Conservation (phyloP, 2,888 invertebrate species). For the Thymelicus acteon region DNA sequence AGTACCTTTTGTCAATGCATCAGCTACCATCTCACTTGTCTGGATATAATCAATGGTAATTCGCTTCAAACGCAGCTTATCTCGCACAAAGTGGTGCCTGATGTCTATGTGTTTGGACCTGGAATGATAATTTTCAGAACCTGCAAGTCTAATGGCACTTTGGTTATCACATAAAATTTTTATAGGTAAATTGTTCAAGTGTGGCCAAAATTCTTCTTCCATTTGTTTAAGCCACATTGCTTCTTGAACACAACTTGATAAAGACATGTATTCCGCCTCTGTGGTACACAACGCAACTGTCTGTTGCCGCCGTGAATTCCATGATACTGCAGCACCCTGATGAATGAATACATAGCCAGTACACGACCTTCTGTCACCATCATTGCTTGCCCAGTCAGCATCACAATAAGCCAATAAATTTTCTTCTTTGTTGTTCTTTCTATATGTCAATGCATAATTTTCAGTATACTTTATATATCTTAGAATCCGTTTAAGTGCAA, state of each 20-base stretch:
- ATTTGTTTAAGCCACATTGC: constrained; percentile 38
- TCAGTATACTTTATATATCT: too few relatives aligned
- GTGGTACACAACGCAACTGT: background rate
- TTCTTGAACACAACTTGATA: constrained; percentile 44
- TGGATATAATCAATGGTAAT: too few relatives aligned
- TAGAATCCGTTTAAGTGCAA: too few relatives aligned
- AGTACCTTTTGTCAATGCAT: too few relatives aligned
- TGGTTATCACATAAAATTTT: constrained; percentile 37
- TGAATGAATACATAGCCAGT: constrained; percentile 47
- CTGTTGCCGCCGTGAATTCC: constrained; percentile 40
- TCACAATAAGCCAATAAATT: constrained; percentile 35
- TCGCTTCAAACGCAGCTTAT: too few relatives aligned
- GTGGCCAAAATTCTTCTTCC: constrained; percentile 33
- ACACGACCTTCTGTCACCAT: constrained; percentile 43
- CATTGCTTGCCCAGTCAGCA: constrained; percentile 46
- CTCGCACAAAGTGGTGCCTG: too few relatives aligned
- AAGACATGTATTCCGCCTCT: constrained; percentile 47
- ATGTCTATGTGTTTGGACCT: too few relatives aligned
- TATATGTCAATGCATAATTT: too few relatives aligned
- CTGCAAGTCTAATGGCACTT: constrained; percentile 18
- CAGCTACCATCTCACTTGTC: too few relatives aligned
- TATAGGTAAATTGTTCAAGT: constrained; percentile 1
- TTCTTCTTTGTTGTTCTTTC: too few relatives aligned
- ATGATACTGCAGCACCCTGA: constrained; percentile 48
- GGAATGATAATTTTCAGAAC: too few relatives aligned